These are phyloP conservation scores for Staurois parvus DNA, from an alignment of 2,797 vertebrate genomes.

Conservation along the genomic window DNA sequence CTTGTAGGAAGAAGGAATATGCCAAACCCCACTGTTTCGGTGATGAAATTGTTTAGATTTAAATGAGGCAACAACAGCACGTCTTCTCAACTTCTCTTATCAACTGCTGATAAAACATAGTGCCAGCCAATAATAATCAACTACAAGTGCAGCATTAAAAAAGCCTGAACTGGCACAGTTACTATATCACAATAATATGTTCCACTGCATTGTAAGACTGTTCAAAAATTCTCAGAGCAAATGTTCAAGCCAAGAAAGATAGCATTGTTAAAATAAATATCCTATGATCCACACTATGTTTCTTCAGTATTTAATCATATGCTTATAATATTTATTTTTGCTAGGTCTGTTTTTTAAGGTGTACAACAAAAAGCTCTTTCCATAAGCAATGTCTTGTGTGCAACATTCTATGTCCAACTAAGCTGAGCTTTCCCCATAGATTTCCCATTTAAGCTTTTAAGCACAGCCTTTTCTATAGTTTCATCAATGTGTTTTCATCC, in stretches of 20 bases:
- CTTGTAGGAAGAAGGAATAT: not conserved
- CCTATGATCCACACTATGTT: not conserved
- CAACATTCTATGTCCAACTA: conserved; percentile 30
- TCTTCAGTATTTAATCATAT: not conserved
- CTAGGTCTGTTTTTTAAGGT: not conserved
- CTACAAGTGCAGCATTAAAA: not conserved
- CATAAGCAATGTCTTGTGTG: conserved; percentile 1
- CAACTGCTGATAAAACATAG: not conserved
- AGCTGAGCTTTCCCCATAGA: conserved; percentile 30
- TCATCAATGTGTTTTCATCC: conserved; percentile 42
- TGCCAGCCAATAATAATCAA: not conserved
- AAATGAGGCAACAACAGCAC: too few species aligned
- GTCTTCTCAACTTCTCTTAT: too few species aligned
- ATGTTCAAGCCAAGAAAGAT: not conserved
- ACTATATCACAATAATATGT: not conserved
- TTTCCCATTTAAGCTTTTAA: conserved; percentile 37
- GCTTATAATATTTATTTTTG: not conserved
- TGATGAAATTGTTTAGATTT: too few species aligned
- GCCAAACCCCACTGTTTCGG: too few species aligned
- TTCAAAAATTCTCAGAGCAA: not conserved
- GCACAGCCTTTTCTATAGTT: conserved; percentile 20
- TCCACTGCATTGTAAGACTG: not conserved
- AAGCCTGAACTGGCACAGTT: not conserved
- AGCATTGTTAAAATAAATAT: not conserved
- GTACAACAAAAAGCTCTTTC: not conserved